These are phyloP conservation scores for Setophaga coronata DNA, from an alignment of 2,113 vertebrate species.

Conservation along the genomic window DNA sequence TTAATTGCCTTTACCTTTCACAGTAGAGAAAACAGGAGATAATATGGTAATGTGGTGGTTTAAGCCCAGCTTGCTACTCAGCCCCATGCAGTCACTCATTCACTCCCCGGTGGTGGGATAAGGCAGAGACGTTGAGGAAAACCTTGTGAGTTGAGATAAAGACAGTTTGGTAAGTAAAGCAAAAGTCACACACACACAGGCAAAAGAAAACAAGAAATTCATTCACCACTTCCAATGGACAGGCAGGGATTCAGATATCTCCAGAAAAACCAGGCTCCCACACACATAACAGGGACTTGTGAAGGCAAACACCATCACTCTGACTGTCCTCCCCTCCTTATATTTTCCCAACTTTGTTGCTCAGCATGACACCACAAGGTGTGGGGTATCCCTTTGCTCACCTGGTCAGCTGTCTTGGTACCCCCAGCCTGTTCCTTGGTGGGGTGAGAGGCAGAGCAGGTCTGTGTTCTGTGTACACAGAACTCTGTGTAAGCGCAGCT, in stretches of 20 bases:
- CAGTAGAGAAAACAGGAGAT: background rate
- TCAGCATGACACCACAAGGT: too few species aligned
- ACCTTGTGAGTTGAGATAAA: background rate
- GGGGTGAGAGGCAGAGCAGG: background rate
- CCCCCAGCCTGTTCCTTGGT: background rate
- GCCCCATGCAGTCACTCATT: background rate
- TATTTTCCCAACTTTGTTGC: background rate
- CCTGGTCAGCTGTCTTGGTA: background rate
- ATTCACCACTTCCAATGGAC: background rate
- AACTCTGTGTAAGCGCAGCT: background rate
- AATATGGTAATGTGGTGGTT: background rate
- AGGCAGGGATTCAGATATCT: background rate
- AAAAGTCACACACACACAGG: background rate
- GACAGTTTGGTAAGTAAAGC: background rate
- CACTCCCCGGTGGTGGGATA: rapidly evolving
- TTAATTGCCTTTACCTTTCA: background rate
- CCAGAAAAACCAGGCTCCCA: background rate
- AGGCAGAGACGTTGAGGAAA: background rate
- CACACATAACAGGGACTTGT: rapidly evolving
- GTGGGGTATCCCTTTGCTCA: background rate
- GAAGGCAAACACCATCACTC: background rate
- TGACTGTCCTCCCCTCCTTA: background rate
- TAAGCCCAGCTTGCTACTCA: background rate
- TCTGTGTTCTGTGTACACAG: background rate
- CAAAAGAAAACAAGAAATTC: background rate